Evolutionary conservation across 2,888 invertebrate species (phyloP).

Genomic region (Lithophane semibrunnea): DNA sequence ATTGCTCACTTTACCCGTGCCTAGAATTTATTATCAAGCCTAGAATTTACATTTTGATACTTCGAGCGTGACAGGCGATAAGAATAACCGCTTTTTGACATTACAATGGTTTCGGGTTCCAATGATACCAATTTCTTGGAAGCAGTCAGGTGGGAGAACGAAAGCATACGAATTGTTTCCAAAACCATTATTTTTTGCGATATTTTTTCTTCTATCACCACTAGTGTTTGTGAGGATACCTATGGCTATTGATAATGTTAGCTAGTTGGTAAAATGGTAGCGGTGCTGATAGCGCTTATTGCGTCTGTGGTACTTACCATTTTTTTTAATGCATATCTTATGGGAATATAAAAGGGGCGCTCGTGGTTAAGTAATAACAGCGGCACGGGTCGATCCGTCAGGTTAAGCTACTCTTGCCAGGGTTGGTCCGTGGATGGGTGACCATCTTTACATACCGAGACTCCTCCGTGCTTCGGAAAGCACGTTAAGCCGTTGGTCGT

Average conservation of each 20-base stretch:
- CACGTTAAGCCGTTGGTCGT: too few species aligned
- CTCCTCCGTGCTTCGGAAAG: too few species aligned
- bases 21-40: conserved; percentile 39
- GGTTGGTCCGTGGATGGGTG: too few species aligned
- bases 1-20: conserved; percentile 38
- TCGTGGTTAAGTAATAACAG: too few species aligned
- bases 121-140: conserved; percentile 6
- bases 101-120: conserved; percentile 15
- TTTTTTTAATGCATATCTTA: too few species aligned
- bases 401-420: too few species aligned
- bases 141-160: neutral
- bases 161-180: neutral
- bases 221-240: neutral
- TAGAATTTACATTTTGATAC: conserved; percentile 43
- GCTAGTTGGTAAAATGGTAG: too few species aligned
- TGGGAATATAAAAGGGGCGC: too few species aligned
- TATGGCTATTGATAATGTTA: neutral
- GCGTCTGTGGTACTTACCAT: neutral
- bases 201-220: neutral
- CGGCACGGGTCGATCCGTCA: too few species aligned
- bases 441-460: too few species aligned
- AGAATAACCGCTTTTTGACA: conserved; percentile 21
- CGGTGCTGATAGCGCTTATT: too few species aligned
- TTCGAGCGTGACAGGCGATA: conserved; percentile 45
- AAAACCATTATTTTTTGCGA: neutral